Evolutionary conservation across 2,113 vertebrate species (phyloP).

Genomic region (Delphinapterus leucas): DNA sequence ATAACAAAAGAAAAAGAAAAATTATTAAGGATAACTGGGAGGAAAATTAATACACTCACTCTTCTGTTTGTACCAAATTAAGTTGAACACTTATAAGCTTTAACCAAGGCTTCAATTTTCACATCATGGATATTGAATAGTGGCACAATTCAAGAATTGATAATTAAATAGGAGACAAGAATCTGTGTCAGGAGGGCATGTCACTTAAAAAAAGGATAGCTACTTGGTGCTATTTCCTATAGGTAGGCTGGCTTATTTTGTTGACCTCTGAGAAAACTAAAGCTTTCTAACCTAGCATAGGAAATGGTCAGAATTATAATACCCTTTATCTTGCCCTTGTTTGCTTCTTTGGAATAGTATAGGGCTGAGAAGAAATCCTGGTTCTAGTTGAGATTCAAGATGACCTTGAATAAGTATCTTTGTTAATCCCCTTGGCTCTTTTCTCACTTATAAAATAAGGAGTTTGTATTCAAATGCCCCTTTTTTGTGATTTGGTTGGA

Average conservation of each 20-base stretch:
- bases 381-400: background rate
- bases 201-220: background rate
- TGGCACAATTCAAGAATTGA: background rate
- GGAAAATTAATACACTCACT: background rate
- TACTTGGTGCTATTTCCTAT: background rate
- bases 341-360: background rate
- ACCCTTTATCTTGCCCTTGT: background rate
- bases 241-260: background rate
- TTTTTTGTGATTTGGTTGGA: background rate
- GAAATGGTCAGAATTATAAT: background rate
- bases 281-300: background rate
- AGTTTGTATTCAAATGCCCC: background rate
- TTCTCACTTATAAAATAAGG: background rate
- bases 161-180: background rate
- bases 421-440: background rate
- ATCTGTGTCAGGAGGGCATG: background rate
- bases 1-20: background rate
- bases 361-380: slow-evolving; percentile 10
- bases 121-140: background rate
- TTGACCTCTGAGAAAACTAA: background rate
- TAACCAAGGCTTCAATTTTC: background rate
- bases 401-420: slow-evolving; percentile 7
- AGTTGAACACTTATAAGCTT: background rate
- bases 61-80: slow-evolving; percentile 3
- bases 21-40: background rate